Evolutionary conservation across 1,140 invertebrate genomes (phyloP).

Genomic region (Rhizoglyphus robini): DNA sequence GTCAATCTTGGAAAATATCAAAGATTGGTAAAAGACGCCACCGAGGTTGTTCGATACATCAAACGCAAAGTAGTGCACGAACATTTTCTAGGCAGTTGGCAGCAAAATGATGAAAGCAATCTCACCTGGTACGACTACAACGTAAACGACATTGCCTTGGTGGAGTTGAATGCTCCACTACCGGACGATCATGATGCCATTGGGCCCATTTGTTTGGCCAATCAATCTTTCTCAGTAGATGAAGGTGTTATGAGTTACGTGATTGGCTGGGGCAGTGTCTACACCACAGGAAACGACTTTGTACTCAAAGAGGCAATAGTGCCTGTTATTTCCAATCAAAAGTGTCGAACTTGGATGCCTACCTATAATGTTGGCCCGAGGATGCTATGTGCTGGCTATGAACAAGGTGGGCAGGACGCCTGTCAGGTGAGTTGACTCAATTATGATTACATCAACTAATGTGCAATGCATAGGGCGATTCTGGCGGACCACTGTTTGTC

Average conservation of each 20-base stretch:
- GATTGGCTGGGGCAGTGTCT: slow-evolving; percentile 25
- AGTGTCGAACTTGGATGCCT: slow-evolving; percentile 20
- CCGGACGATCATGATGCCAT: slow-evolving; percentile 38
- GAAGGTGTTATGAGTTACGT: slow-evolving; percentile 22
- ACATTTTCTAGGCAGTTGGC: neutral
- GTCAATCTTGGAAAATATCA: slow-evolving; percentile 23
- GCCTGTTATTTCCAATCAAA: slow-evolving; percentile 20
- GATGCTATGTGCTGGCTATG: slow-evolving; percentile 31
- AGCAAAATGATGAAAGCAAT: neutral
- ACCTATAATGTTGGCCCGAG: slow-evolving; percentile 21
- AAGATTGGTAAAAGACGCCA: slow-evolving; percentile 19
- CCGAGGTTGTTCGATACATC: slow-evolving; percentile 26
- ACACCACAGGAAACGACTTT: slow-evolving; percentile 17
- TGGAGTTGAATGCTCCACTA: slow-evolving; percentile 43
- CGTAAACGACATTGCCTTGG: slow-evolving; percentile 47
- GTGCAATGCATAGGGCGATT: slow-evolving; percentile 24
- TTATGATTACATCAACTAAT: slow-evolving; percentile 20
- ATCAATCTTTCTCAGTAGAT: slow-evolving; percentile 16
- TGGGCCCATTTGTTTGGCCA: slow-evolving; percentile 31
- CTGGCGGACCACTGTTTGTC: slow-evolving; percentile 22
- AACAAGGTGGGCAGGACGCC: slow-evolving; percentile 28
- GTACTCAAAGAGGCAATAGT: slow-evolving; percentile 24
- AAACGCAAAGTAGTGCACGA: slow-evolving; percentile 21
- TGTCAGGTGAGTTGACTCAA: no score
- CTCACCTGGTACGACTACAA: slow-evolving; percentile 17